Evolutionary conservation across 2,888 invertebrate species (phyloP).

Genomic region (Pediacus dermestoides): DNA sequence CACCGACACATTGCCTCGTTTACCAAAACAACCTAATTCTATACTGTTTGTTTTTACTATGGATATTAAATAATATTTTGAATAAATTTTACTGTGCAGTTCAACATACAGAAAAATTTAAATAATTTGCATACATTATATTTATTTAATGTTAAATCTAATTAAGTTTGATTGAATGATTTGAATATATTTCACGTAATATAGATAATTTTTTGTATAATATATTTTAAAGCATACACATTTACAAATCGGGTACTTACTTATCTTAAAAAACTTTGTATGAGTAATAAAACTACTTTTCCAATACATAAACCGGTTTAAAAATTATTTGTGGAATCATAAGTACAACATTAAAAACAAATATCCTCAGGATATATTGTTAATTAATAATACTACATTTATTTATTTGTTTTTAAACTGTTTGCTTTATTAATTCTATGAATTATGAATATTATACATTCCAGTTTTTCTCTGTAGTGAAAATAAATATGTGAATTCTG

Average conservation of each 20-base stretch:
- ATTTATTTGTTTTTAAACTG: slow-evolving; percentile 28
- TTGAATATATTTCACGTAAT: too few relatives aligned
- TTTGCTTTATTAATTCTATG: slow-evolving; percentile 8
- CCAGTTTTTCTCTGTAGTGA: slow-evolving; percentile 1
- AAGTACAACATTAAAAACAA: slow-evolving; percentile 24
- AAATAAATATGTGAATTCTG: too few relatives aligned
- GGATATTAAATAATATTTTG: too few relatives aligned
- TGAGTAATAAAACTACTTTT: slow-evolving; percentile 4
- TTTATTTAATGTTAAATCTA: slow-evolving; percentile 7
- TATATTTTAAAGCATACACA: too few relatives aligned
- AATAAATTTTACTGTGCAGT: too few relatives aligned
- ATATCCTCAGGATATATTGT: slow-evolving; percentile 27
- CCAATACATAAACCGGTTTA: slow-evolving; percentile 8
- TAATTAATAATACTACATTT: slow-evolving; percentile 29
- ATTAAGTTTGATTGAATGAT: slow-evolving; percentile 1
- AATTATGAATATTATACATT: slow-evolving; percentile 4
- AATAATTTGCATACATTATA: slow-evolving; percentile 8
- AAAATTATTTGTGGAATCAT: slow-evolving; percentile 10
- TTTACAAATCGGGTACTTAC: too few relatives aligned
- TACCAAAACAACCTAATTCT: too few relatives aligned
- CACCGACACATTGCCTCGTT: too few relatives aligned
- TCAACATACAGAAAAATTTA: not conserved
- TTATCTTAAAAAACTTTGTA: slow-evolving; percentile 1
- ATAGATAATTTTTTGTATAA: too few relatives aligned
- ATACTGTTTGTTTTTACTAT: too few relatives aligned